These are phyloP conservation scores for Tamias sibiricus DNA, from an alignment of 2,113 vertebrate genomes.

Conservation along the genomic window DNA sequence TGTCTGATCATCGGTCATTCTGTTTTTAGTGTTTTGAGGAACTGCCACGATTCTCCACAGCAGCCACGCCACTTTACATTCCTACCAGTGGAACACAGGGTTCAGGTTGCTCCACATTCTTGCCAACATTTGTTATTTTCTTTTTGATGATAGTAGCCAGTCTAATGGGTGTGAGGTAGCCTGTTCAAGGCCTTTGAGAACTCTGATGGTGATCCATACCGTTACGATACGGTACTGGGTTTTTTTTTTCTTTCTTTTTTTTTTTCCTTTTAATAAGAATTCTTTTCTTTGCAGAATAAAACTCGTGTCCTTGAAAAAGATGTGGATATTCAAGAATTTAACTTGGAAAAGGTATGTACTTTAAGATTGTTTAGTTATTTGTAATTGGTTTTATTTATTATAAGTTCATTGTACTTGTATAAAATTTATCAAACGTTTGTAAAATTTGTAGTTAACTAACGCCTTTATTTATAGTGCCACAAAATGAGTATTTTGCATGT, in stretches of 20 bases:
- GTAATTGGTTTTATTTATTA: not conserved
- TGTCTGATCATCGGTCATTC: fast-evolving
- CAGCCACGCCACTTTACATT: not conserved
- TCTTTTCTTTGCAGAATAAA: conserved; percentile 75
- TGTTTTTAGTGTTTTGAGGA: not conserved
- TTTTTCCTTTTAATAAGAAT: no score
- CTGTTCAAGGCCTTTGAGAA: not conserved
- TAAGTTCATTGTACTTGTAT: not conserved
- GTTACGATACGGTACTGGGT: fast-evolving
- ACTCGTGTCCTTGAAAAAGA: conserved; percentile 75
- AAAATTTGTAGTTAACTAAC: not conserved
- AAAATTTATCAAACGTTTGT: not conserved
- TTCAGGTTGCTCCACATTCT: not conserved
- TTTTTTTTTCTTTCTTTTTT: no score
- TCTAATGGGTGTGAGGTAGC: not conserved
- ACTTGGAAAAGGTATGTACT: conserved; percentile 93
- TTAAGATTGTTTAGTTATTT: not conserved
- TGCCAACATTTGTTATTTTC: not conserved
- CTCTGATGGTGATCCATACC: no score
- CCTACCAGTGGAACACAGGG: not conserved
- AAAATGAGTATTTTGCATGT: not conserved
- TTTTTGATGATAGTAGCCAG: not conserved
- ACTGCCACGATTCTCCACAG: not conserved
- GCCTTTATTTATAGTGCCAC: not conserved
- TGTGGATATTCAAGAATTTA: conserved; percentile 85